Base-by-base conservation (phyloP, 1,140 invertebrate species). In the Drosophila nikananu region DNA sequence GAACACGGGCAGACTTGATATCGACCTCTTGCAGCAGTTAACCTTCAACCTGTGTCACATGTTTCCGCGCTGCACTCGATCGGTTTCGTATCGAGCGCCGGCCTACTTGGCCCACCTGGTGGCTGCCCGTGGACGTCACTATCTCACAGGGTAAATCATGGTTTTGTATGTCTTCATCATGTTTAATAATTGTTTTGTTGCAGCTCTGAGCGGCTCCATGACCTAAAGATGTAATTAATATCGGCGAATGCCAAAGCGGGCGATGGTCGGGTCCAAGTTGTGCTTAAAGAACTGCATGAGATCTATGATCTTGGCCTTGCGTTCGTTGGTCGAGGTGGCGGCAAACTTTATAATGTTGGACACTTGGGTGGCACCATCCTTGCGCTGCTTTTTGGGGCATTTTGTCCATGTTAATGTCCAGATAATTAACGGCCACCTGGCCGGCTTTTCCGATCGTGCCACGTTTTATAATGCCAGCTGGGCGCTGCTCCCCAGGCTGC, bases 21-120 rank as follows among this genome's bases (percentile, higher is more conserved):
- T 97, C 71, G 95, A 98, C 92, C 94, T 97, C 61, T 93, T 99
- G 27, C 96, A 98, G 92, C 93, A 95, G 75, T 87, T 99, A 55
- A 97, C 97, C 0, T 98, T 97, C 93, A 96, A 96, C 91, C 93
- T 99, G 25, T 99, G 98, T 91, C 97, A 99, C 83, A 94, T 98
- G 93, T 99, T 97, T 93, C 95, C 96, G 4, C 95, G 98, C 21
- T 99, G 98, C 92, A 96, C 96, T 54, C 95, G 97, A 59, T 95
- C 97, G 5, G 97, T 99, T 0, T 98, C 97, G 15, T 98, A 98
- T 94, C 98, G 98, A 4, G 96, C 98, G 1, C 98, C 98, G 3
- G 98, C 97, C 1, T 99, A 99, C 93, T 98, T 99, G 93, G 97
- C 98, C 21, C 98, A 99, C 94, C 94, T 98, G 60, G 97, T 96